Evolutionary conservation across 2,797 vertebrate genomes (phyloP).

Genomic region (Miichthys miiuy): DNA sequence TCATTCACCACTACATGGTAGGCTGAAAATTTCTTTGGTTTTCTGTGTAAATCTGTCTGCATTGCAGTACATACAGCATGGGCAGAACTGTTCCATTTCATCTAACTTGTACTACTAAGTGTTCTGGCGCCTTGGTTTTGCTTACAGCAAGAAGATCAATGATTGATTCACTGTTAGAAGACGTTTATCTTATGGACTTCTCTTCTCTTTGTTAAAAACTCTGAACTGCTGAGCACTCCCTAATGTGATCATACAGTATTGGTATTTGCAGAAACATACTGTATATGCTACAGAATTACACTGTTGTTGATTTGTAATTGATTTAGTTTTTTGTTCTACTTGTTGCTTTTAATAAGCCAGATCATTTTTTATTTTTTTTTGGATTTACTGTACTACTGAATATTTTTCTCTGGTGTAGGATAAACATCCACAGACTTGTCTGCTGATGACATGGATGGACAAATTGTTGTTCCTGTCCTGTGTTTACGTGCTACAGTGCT

Average conservation of each 20-base stretch:
- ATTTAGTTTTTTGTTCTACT: conserved; percentile 47
- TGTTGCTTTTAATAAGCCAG: conserved; percentile 44
- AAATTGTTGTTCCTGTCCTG: conserved; percentile 86
- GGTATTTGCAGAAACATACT: conserved; percentile 79
- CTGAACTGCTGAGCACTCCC: conserved; percentile 66
- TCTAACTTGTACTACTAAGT: conserved; percentile 61
- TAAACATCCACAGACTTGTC: conserved; percentile 53
- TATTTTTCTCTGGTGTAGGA: conserved; percentile 57
- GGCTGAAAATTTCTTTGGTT: conserved; percentile 33
- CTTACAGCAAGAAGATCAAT: conserved; percentile 70
- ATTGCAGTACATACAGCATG: conserved; percentile 55
- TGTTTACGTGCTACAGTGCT: conserved; percentile 91
- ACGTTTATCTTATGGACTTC: conserved; percentile 64
- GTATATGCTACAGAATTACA: conserved; percentile 82
- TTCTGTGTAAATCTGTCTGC: conserved; percentile 42
- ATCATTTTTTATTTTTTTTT: conserved; percentile 14
- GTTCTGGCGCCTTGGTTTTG: conserved; percentile 66
- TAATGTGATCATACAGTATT: conserved; percentile 65
- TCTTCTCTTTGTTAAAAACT: conserved; percentile 56
- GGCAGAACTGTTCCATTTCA: conserved; percentile 44
- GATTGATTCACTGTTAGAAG: conserved; percentile 57
- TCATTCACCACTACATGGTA: conserved; percentile 17
- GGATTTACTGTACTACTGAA: conserved; percentile 59
- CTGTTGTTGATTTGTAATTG: conserved; percentile 80
- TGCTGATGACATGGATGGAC: conserved; percentile 80